Evolutionary conservation across 2,797 vertebrate genomes (phyloP).

Genomic region (Petrocephalus sullivani): DNA sequence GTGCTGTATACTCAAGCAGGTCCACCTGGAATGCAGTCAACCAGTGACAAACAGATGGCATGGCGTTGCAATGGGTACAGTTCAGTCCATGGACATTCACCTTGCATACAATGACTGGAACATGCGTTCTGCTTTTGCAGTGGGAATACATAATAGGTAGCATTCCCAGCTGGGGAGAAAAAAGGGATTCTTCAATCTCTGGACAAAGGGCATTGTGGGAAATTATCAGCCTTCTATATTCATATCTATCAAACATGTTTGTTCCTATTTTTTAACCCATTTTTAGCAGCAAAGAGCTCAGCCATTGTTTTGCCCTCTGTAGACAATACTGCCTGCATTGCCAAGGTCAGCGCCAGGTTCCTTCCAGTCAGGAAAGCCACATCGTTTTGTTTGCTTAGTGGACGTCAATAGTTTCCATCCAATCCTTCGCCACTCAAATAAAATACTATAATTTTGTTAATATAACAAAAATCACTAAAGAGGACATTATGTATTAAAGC

Average conservation of each 20-base stretch:
- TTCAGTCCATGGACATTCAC: not conserved
- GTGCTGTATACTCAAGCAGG: not conserved
- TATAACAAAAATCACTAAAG: constrained; percentile 22
- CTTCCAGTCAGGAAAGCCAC: constrained; percentile 10
- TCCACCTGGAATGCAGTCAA: not conserved
- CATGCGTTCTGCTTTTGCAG: not conserved
- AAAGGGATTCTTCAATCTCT: not conserved
- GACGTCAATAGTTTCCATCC: constrained; percentile 7
- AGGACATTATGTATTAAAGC: constrained; percentile 4
- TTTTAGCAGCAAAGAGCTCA: constrained; percentile 8
- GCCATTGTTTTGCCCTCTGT: not conserved
- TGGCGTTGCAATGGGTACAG: not conserved
- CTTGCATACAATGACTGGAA: not conserved
- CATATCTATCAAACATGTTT: constrained; percentile 10
- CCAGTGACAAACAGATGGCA: not conserved
- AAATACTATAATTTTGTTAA: constrained; percentile 19
- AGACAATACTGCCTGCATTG: constrained; percentile 20
- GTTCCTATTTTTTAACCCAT: constrained; percentile 11
- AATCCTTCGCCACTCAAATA: constrained; percentile 6
- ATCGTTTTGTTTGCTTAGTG: not conserved
- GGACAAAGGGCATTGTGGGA: constrained; percentile 17
- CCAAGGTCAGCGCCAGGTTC: constrained; percentile 19
- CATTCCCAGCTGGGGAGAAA: constrained; percentile 1
- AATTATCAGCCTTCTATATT: constrained; percentile 12
- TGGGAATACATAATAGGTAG: constrained; percentile 12